These are phyloP conservation scores for Beaufortia kweichowensis DNA, from an alignment of 2,113 vertebrate genomes.

Conservation along the genomic window DNA sequence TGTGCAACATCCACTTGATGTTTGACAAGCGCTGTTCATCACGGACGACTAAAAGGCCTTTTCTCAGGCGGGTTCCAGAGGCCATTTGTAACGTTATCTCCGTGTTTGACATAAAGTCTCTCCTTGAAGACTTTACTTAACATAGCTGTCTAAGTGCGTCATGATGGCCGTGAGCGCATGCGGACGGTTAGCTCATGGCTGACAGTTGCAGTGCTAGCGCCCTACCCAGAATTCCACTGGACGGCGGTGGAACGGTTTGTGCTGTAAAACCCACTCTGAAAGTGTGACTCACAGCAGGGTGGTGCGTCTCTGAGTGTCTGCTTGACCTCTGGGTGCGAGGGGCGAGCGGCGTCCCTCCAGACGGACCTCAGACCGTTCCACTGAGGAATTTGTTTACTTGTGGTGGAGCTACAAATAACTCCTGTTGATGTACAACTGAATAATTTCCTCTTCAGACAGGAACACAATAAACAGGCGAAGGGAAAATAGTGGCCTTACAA, in stretches of 20 bases:
- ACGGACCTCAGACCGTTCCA: conserved; percentile 57
- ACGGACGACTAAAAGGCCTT: conserved; percentile 19
- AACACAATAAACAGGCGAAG: conserved; percentile 61
- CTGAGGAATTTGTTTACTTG: conserved; percentile 77
- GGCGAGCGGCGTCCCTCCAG: conserved; percentile 49
- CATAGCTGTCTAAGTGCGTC: conserved; percentile 26
- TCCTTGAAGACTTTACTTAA: conserved; percentile 35
- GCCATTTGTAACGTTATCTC: conserved; percentile 42
- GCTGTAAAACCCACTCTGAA: conserved; percentile 22
- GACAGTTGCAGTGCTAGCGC: neutral
- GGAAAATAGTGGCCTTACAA: conserved; percentile 60
- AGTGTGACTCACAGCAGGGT: conserved; percentile 39
- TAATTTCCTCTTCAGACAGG: conserved; percentile 66
- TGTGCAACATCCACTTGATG: conserved; percentile 38
- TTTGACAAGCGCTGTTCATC: conserved; percentile 16
- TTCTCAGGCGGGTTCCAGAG: conserved; percentile 39
- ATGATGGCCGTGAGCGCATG: neutral
- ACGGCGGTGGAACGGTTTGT: conserved; percentile 11
- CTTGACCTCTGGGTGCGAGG: conserved; percentile 23
- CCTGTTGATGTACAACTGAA: conserved; percentile 63
- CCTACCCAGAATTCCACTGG: conserved; percentile 12
- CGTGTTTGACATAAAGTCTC: conserved; percentile 44
- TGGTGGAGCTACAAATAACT: conserved; percentile 74
- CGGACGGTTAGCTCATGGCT: conserved; percentile 6
- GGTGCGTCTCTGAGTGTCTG: neutral